Evolutionary conservation across 2,888 invertebrate genomes (phyloP), one percentile per base, ranked within the genome.

Genomic region (Drosophila mulleri): DNA sequence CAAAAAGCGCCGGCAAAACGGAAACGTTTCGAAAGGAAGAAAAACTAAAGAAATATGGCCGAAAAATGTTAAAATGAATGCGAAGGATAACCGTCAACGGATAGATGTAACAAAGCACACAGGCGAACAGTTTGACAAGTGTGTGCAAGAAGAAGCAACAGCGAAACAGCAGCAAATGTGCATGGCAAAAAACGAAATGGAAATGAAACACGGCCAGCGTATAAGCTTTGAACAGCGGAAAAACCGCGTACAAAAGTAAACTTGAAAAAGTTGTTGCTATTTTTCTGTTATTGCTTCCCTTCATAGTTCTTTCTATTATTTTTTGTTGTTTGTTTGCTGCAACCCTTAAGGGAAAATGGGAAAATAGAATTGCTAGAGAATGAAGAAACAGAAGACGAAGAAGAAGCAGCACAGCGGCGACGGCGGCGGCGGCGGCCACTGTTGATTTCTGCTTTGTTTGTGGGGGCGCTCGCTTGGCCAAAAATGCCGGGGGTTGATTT

Each of bases 391-490:
- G 50, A 32, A 7, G 32, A 50, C 18, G 48, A 50, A 32, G 16
- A 23, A 45, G 47, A 23, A 53, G 44, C 5, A 14, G 44, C 18
- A 42, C 3, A 9, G 4, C n/a, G 9, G 4, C 41, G 3, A n/a
- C 41, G 7, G n/a, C 45, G 47, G 67, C 53, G 16, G 68, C 50
- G 35, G 3, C 50, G 35, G 32, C 48, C 44, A 63, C 67, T 67
- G 80, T 75, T 73, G 87, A 80, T 83, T 76, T 75, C 83, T 73
- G 80, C 78, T 84, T 87, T 83, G 81, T 82, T 84, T 85, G 79
- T 88, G 86, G 81, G 82, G 81, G 78, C 78, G 67, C 66, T 61
- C 60, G 47, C 61, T 14, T 45, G 47, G 54, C 48, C 47, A 32
- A 57, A 61, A 62, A 67, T 70, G 80, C 80, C 75, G 77, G 82